Conservation (phyloP, 2,113 vertebrate genomes). For the Cottus gobio region DNA sequence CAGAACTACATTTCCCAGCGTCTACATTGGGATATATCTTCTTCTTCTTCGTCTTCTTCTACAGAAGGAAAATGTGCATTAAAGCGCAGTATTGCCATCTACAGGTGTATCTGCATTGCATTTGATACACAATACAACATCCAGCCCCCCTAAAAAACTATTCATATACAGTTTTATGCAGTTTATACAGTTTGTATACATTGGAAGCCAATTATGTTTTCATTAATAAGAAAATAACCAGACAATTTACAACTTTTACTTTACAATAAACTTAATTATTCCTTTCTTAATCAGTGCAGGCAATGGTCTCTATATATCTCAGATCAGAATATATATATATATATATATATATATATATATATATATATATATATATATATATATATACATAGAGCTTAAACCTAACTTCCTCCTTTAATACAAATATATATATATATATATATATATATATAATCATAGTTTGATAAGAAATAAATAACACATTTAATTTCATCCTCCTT, state of each 20-base stretch:
- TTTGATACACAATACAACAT: background rate
- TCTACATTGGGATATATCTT: accelerated
- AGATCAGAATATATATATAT: too few relatives aligned
- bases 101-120: background rate
- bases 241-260: background rate
- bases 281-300: too few relatives aligned
- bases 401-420: too few relatives aligned
- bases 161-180: background rate
- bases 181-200: background rate
- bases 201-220: background rate
- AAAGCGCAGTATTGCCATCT: background rate
- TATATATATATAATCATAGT: background rate
- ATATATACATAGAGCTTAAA: too few relatives aligned
- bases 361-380: too few relatives aligned
- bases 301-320: too few relatives aligned
- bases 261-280: background rate
- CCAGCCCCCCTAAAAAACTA: too few relatives aligned
- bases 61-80: background rate
- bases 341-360: too few relatives aligned
- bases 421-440: too few relatives aligned
- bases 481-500: background rate
- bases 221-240: background rate
- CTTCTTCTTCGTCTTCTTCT: background rate
- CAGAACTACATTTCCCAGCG: conserved; percentile 71
- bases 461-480: background rate